A percentile compares a stretch with the other conserved stretches of the same genome.
Conservation (phyloP, 2,797 vertebrate genomes). For the Clarias fuscus region DNA sequence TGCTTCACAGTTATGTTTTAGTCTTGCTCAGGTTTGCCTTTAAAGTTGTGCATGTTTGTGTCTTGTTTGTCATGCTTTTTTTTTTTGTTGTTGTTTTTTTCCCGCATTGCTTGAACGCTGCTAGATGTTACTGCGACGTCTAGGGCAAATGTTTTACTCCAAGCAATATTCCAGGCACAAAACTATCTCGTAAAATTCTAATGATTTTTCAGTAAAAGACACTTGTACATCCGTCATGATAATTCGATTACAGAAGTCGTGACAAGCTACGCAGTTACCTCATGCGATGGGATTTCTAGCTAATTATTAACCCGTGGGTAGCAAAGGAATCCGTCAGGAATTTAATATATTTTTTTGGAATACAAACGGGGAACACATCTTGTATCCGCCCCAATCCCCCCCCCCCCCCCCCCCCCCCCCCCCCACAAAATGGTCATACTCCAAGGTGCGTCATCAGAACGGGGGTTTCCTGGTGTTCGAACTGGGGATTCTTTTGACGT, state of each 20-base stretch:
- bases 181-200: neutral
- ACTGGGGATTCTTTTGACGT: neutral
- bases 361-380: neutral
- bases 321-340: neutral
- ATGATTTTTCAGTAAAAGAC: neutral
- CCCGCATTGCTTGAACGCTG: neutral
- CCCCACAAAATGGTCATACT: neutral
- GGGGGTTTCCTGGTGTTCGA: neutral
- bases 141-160: neutral
- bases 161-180: neutral
- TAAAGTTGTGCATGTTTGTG: constrained; percentile 31
- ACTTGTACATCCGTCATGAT: neutral
- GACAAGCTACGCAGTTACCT: neutral
- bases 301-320: neutral
- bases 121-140: no score
- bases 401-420: no score
- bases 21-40: neutral
- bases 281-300: neutral
- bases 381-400: neutral
- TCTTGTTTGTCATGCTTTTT: constrained; percentile 14
- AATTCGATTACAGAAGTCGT: neutral
- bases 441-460: neutral
- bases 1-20: neutral
- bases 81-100: neutral
- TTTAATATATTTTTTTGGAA: no score